Conservation (phyloP, 2,113 vertebrate genomes). For the Gnathonemus echidnorhynchus region DNA sequence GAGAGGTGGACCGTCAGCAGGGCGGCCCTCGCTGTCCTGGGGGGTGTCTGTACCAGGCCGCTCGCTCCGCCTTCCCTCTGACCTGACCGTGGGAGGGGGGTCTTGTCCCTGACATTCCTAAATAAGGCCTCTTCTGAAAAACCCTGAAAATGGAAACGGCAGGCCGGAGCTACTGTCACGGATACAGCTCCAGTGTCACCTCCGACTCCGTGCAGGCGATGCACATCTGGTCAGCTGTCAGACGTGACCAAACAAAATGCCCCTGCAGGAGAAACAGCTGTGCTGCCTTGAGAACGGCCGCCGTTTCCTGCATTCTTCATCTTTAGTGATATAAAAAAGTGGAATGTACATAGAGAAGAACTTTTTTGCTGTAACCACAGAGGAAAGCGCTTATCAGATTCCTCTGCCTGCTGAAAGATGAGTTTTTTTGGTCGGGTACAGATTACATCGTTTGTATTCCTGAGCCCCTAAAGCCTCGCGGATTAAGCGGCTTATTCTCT, state of each 20-base stretch:
- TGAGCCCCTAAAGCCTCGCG: background rate
- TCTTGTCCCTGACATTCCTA: background rate
- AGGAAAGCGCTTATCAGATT: background rate
- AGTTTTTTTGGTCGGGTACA: background rate
- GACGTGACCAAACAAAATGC: background rate
- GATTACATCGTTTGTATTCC: background rate
- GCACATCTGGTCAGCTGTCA: background rate
- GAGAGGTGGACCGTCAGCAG: background rate
- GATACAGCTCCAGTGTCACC: background rate
- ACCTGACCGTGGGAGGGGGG: background rate
- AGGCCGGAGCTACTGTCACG: no score
- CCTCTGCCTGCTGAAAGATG: background rate
- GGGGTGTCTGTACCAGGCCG: background rate
- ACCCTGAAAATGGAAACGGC: background rate
- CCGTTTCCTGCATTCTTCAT: background rate
- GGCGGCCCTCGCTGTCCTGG: background rate
- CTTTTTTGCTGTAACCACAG: background rate
- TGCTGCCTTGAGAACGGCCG: background rate
- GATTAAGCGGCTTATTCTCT: background rate
- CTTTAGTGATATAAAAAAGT: background rate
- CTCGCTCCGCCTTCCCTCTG: background rate
- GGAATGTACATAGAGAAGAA: background rate
- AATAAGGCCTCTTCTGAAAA: background rate
- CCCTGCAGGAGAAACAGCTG: background rate
- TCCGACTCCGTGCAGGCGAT: background rate